Base-by-base conservation (phyloP, 1,140 invertebrate species). In the Saxidomus purpurata region DNA sequence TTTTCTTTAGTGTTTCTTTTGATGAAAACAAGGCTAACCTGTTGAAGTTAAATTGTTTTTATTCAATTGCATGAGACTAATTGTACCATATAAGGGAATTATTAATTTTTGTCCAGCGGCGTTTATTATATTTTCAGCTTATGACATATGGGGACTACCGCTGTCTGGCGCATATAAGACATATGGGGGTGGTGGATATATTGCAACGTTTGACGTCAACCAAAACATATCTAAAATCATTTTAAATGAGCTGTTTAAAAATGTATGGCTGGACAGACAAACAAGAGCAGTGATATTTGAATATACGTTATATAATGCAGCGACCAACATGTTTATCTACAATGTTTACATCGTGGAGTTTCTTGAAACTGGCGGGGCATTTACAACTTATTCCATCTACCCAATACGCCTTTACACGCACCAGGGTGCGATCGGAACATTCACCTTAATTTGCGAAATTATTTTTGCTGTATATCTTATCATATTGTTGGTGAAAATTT, bases 201-300 rank as follows among this genome's bases (percentile, higher is more conserved):
- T 93, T 1, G 77, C 88, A 17, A 84, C 86, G n/a, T 82, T 93
- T 55, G 85, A 89, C 52, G 83, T 89, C 19, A 86, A 81, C 31
- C 52, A 63, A 38, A 49, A 49, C n/a, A 80, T 89, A 34, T 81
- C 91, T 17, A 63, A 79, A 17, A 1, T 79, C 0, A 90, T 92
- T 0, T 47, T 96, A 8, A 87, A 94, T 13, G 90, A 94, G 61
- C 90, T 97, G 9, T 80, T 95, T 47, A 83, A 89, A 8, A 85
- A 91, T 47, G 87, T 77, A 40, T 97, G 96, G 96, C 94, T 96
- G 17, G 96, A 97, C 89, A 79, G 94, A 55, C 84, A 94, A 19
- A 96, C 96, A 1, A 91, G 96, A 90, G 96, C 96, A 8, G 93
- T 97, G 15, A 95, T 97, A 81, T 90, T 96, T 8, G 96, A 97